These are phyloP conservation scores for Brachystomella parvula DNA, from an alignment of 1,140 invertebrate genomes.

Conservation along the genomic window DNA sequence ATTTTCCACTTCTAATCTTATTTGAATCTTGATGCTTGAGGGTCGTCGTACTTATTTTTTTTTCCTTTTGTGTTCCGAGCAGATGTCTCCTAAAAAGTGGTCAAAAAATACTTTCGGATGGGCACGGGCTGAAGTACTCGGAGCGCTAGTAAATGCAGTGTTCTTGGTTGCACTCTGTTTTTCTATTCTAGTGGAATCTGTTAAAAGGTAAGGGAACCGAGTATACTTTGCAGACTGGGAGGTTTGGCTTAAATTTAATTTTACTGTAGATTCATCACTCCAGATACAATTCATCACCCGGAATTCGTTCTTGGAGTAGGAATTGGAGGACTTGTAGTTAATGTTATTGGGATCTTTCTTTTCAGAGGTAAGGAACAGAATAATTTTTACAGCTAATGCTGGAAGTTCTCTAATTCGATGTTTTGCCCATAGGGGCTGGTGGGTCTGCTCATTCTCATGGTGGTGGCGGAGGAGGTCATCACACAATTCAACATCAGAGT, in stretches of 20 bases:
- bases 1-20: slow-evolving; percentile 36
- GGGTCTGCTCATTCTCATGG: slow-evolving; percentile 59
- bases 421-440: slow-evolving; percentile 59
- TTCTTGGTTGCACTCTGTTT: slow-evolving; percentile 89
- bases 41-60: background rate
- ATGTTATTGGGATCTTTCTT: slow-evolving; percentile 69
- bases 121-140: slow-evolving; percentile 86
- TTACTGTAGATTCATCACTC: slow-evolving; percentile 45
- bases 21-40: background rate
- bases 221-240: background rate
- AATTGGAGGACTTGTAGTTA: slow-evolving; percentile 67
- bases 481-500: slow-evolving; percentile 43
- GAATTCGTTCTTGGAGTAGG: slow-evolving; percentile 68
- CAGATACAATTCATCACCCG: slow-evolving; percentile 69
- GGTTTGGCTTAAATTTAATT: slow-evolving; percentile 18
- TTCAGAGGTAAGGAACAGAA: slow-evolving; percentile 62
- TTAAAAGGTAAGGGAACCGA: slow-evolving; percentile 55
- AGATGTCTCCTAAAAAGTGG: slow-evolving; percentile 94
- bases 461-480: slow-evolving; percentile 42
- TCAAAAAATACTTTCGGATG: slow-evolving; percentile 92
- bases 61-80: slow-evolving; percentile 37
- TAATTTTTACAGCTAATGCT: background rate
- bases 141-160: slow-evolving; percentile 84
- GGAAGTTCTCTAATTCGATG: background rate
- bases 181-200: slow-evolving; percentile 81